Percentiles rank a stretch among this genome's conserved stretches.
Evolutionary conservation across 2,797 vertebrate species (phyloP).

Genomic region (Esox masquinongy): DNA sequence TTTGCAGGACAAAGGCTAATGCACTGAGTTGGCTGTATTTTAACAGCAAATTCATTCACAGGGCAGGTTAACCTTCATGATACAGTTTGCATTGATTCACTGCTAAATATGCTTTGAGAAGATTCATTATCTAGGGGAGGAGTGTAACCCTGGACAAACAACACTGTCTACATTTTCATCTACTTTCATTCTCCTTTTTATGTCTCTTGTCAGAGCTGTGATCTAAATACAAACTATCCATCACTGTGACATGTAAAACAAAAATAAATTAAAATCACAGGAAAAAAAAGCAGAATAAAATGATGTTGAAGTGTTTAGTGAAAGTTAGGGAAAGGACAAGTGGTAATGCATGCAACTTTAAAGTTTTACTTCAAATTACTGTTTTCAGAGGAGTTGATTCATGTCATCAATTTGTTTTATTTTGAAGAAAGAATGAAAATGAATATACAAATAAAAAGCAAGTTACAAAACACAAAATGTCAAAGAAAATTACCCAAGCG

Average conservation of each 20-base stretch:
- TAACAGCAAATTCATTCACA: slow-evolving; percentile 66
- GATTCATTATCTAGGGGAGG: slow-evolving; percentile 68
- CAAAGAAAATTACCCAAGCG: background rate
- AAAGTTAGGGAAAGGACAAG: background rate
- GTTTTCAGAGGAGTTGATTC: background rate
- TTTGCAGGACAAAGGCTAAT: slow-evolving; percentile 45
- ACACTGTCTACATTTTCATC: slow-evolving; percentile 45
- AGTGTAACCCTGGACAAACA: slow-evolving; percentile 41
- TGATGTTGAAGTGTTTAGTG: background rate
- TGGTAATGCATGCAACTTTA: background rate
- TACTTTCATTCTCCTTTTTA: slow-evolving; percentile 9
- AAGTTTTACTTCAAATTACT: background rate
- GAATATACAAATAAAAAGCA: slow-evolving; percentile 13
- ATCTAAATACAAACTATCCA: slow-evolving; percentile 77
- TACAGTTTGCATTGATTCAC: slow-evolving; percentile 66
- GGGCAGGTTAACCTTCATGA: slow-evolving; percentile 72
- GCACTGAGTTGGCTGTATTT: slow-evolving; percentile 46
- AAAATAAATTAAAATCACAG: slow-evolving; percentile 18
- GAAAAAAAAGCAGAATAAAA: background rate
- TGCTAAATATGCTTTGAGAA: slow-evolving; percentile 71
- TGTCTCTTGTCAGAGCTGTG: slow-evolving; percentile 61
- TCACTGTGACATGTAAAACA: slow-evolving; percentile 72
- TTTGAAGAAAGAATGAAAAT: too few species aligned
- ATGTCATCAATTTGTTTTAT: too few species aligned
- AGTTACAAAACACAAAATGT: slow-evolving; percentile 24